Evolutionary conservation across 2,113 vertebrate genomes (phyloP), one percentile per base, ranked within the genome.

Genomic region (Chamaetylas fuelleborni): DNA sequence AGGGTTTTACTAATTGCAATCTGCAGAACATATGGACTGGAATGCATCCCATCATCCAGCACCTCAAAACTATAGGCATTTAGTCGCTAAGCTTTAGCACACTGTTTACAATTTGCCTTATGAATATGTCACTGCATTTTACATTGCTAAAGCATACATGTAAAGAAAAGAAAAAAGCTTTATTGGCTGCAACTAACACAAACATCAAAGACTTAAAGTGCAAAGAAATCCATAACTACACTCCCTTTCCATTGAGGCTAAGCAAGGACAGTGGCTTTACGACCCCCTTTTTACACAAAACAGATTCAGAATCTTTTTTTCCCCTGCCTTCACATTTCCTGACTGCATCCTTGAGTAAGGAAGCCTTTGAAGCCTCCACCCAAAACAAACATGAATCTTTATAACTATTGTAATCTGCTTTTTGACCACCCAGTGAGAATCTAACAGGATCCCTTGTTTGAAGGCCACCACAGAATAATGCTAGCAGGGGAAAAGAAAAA

Each of bases 371-470:
- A 98, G 97, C 83, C 72, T 96, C 92, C 76, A 87, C 92, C 94
- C 97, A 98, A 98, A 98, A 96, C 95, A 98, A 98, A 98, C 97
- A 98, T 43, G 91, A 96, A 92, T 91, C 96, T 97, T 97, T 96
- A 67, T 92, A 97, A 97, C 89, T 88, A 92, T 91, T 85, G 36
- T 76, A 93, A 82, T 90, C 90, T 95, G 61, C 33, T 94, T 95
- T 94, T 92, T 94, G 97, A 72, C 98, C 98, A 98, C 98, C 97
- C 98, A 98, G 76, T 42, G 88, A 97, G 97, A 97, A 87, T 96
- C 92, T 95, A 97, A 96, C 73, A 91, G 87, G 91, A 96, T 90
- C 38, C 26, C 95, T 97, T 97, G 86, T 94, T 96, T 96, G 91
- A 96, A 83, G 91, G 96, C 96, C 96, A 97, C 95, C 91, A 96